A percentile compares a stretch with the other conserved stretches of the same genome.
phyloP scores from a whole-genome alignment of 2,113 vertebrate genomes.

The Speoplatyrhinus poulsoni region DNA sequence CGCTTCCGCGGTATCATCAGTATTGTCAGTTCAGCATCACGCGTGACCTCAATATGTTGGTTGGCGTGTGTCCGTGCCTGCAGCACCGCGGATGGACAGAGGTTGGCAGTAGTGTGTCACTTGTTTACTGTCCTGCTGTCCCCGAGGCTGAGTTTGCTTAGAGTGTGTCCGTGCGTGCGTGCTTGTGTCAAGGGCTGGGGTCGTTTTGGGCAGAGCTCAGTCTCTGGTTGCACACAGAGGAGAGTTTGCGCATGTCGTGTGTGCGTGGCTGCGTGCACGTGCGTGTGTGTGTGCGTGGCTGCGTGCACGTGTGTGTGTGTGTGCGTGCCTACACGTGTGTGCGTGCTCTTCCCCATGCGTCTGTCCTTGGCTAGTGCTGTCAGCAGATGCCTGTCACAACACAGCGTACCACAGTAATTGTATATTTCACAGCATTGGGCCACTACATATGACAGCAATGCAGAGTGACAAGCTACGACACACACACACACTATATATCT shows the following conservation, averaged over 20 bases:
- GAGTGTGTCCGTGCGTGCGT: background rate
- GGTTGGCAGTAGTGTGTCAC: conserved; percentile 58
- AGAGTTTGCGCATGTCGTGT: background rate
- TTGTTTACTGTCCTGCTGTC: background rate
- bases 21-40: conserved; percentile 28
- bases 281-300: too few species aligned
- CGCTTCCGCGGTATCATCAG: background rate
- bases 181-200: conserved; percentile 16
- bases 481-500: conserved; percentile 18
- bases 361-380: conserved; percentile 59
- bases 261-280: background rate
- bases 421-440: conserved; percentile 73
- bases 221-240: conserved; percentile 67
- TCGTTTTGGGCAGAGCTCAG: conserved; percentile 50
- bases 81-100: background rate
- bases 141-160: conserved; percentile 1
- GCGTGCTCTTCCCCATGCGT: conserved; percentile 21
- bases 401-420: conserved; percentile 74
- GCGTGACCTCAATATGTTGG: conserved; percentile 22
- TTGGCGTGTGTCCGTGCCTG: background rate
- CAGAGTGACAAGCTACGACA: conserved; percentile 61
- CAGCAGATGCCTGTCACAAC: conserved; percentile 77
- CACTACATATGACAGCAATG: conserved; percentile 50
- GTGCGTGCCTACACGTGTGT: too few species aligned
- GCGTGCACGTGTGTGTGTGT: too few species aligned